These are phyloP conservation scores for Poecile atricapillus DNA, from an alignment of 2,113 vertebrate species.

Conservation along the genomic window DNA sequence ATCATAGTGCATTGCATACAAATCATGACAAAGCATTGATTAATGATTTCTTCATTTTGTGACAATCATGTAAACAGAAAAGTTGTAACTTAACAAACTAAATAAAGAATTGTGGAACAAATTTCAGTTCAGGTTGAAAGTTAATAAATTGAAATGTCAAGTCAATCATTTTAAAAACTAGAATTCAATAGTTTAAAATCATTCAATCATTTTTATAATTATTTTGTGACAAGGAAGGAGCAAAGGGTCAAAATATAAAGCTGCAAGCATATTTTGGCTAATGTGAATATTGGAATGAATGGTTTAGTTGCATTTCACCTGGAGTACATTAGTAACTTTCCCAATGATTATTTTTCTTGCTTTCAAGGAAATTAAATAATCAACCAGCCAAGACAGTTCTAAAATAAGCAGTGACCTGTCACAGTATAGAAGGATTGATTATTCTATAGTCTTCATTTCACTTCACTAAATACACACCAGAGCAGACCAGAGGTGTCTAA, in stretches of 20 bases:
- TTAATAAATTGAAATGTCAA: conserved; percentile 53
- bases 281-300: conserved; percentile 22
- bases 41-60: conserved; percentile 49
- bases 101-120: conserved; percentile 28
- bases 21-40: conserved; percentile 3
- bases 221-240: conserved; percentile 1
- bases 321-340: conserved; percentile 53
- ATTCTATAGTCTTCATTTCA: conserved; percentile 24
- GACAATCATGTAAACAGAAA: conserved; percentile 40
- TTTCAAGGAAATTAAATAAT: conserved; percentile 67
- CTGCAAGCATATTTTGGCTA: not conserved
- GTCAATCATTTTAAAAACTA: not conserved
- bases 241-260: conserved; percentile 23
- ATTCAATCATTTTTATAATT: conserved; percentile 44
- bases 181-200: conserved; percentile 51
- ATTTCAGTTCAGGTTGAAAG: conserved; percentile 43
- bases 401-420: conserved; percentile 46
- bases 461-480: conserved; percentile 20
- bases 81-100: conserved; percentile 38
- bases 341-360: conserved; percentile 60
- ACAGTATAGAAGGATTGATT: conserved; percentile 24
- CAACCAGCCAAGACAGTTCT: conserved; percentile 36
- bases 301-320: conserved; percentile 37
- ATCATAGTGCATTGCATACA: not conserved
- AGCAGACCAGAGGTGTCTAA: not conserved